Base-by-base conservation (phyloP, 2,113 vertebrate species). In the Cervus canadensis region DNA sequence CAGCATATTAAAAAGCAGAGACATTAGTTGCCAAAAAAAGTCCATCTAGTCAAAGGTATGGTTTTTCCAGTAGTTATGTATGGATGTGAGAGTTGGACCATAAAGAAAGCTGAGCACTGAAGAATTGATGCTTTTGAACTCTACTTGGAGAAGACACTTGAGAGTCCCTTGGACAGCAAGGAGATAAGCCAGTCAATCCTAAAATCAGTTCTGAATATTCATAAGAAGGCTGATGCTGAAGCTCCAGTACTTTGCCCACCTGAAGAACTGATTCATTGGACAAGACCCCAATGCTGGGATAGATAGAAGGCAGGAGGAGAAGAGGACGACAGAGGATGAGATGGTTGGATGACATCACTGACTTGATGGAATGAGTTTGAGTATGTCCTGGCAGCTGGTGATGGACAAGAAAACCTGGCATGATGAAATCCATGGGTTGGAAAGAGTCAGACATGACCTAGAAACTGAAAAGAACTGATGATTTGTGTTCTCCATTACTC, bases 271-370 rank as follows among this genome's bases (percentile, higher is more conserved):
- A 67, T 16, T 67, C 9, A 36, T 36, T 67, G 64, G 64, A 21
- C 17, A 21, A 11, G 16, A 67, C 17, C 17, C 33, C 0, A 0
- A 67, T 67, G 33, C 4, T 36, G 62, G 33, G 33, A 19, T n/a
- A n/a, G 7, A 5, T n/a, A 0, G 0, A 67, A 36, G 64, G 33
- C 8, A 67, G 17, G 33, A 67, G 17, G 4, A 67, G 33, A 67
- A 67, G 64, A 17, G n/a, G n/a, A 67, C 5, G 2, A 67, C 17
- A 21, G 64, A 67, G 64, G 64, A 36, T 67, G 8, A 67, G 62
- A n/a, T 67, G 62, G 33, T 36, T 67, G 17, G 64, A 36, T 67
- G 64, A 8, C 3, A 2, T 67, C 64, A 67, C 17, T 67, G 33
- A 67, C 17, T 67, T 4, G 8, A 67, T 19, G 64, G 17, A 36